These are phyloP conservation scores for Lycodopsis pacificus DNA, from an alignment of 2,797 vertebrate species.

Conservation along the genomic window DNA sequence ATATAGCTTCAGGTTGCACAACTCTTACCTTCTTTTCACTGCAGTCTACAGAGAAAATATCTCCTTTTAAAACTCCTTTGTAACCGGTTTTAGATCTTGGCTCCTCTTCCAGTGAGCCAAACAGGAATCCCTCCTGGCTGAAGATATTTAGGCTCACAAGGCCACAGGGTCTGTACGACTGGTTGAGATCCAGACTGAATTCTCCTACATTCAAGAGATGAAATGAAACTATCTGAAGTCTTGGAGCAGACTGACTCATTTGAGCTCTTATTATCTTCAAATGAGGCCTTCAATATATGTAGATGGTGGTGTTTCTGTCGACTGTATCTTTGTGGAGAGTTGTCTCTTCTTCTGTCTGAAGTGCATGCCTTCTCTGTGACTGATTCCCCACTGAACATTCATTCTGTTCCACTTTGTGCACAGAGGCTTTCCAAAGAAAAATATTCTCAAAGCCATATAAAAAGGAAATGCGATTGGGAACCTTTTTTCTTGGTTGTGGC, in stretches of 20 bases:
- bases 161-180: slow-evolving; percentile 21
- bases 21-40: slow-evolving; percentile 56
- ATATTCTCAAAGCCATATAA: slow-evolving; percentile 81
- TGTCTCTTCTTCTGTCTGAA: slow-evolving; percentile 62
- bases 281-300: slow-evolving; percentile 58
- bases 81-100: slow-evolving; percentile 50
- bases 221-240: slow-evolving; percentile 35
- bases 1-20: slow-evolving; percentile 25
- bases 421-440: slow-evolving; percentile 70
- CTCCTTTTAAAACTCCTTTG: slow-evolving; percentile 43
- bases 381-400: slow-evolving; percentile 77
- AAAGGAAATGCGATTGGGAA: slow-evolving; percentile 81
- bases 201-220: slow-evolving; percentile 49
- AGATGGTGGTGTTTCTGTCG: slow-evolving; percentile 60
- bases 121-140: slow-evolving; percentile 50
- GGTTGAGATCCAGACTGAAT: slow-evolving; percentile 41
- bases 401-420: slow-evolving; percentile 74
- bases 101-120: slow-evolving; percentile 51
- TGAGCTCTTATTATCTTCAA: slow-evolving; percentile 67
- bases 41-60: slow-evolving; percentile 45
- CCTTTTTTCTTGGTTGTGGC: slow-evolving; percentile 80
- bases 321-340: slow-evolving; percentile 59
- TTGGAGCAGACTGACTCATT: slow-evolving; percentile 50
- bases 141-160: slow-evolving; percentile 54
- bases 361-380: slow-evolving; percentile 67